Evolutionary conservation across 2,797 vertebrate genomes (phyloP).

Genomic region (Aselliscus stoliczkanus): DNA sequence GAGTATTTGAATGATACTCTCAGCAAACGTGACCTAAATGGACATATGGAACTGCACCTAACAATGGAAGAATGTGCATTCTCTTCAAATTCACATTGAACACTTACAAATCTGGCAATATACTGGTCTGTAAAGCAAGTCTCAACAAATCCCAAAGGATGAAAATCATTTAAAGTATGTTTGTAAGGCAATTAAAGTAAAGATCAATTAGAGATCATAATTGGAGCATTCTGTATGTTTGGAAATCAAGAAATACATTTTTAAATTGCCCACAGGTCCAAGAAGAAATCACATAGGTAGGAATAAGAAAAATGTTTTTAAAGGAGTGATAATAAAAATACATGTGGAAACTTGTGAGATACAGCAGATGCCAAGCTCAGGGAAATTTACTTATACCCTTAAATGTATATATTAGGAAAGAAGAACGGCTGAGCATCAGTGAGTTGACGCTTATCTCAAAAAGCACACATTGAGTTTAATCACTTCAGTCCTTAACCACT

Average conservation of each 20-base stretch:
- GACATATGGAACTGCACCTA: neutral
- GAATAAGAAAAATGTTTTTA: constrained; percentile 10
- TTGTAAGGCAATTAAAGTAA: neutral
- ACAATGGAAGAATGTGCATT: neutral
- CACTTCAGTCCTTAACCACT: neutral
- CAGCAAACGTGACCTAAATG: neutral
- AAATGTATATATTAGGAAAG: neutral
- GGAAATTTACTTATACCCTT: neutral
- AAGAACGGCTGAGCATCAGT: neutral
- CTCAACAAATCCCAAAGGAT: neutral
- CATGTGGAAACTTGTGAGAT: neutral
- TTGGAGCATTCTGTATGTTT: neutral
- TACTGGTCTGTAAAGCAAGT: neutral
- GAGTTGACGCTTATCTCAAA: neutral
- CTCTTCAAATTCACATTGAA: neutral
- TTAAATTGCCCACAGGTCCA: neutral
- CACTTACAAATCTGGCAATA: neutral
- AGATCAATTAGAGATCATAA: neutral
- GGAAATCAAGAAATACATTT: constrained; percentile 26
- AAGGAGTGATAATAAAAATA: neutral
- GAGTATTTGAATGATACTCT: neutral
- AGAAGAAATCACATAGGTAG: neutral
- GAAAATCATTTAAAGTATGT: neutral
- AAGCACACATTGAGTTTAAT: neutral
- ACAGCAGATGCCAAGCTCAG: neutral